These are phyloP conservation scores for Teleiodes luculella DNA, from an alignment of 2,888 invertebrate genomes.

Conservation along the genomic window DNA sequence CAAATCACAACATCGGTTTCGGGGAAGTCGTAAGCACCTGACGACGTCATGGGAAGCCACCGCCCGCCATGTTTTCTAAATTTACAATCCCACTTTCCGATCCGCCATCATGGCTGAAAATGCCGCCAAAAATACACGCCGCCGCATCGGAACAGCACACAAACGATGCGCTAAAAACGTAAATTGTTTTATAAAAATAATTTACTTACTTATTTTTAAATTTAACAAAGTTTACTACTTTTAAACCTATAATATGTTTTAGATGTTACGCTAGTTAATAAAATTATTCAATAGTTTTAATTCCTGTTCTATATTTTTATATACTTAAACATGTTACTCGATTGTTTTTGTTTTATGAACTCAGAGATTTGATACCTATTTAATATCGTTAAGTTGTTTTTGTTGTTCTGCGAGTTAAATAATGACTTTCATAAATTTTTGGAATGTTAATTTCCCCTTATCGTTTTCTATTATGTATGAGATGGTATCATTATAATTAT, in stretches of 20 bases:
- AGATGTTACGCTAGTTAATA: slow-evolving; percentile 20
- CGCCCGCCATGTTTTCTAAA: slow-evolving; percentile 24
- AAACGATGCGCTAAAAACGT: slow-evolving; percentile 40
- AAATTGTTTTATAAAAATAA: slow-evolving; percentile 31
- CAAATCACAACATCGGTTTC: slow-evolving; percentile 17
- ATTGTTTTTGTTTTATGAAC: slow-evolving; percentile 16
- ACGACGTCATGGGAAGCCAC: slow-evolving; percentile 18
- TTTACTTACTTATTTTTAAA: slow-evolving; percentile 13
- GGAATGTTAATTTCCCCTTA: slow-evolving; percentile 47
- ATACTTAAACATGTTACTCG: slow-evolving; percentile 6
- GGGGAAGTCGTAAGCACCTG: slow-evolving; percentile 19
- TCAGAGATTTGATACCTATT: slow-evolving; percentile 13
- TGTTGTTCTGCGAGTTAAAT: slow-evolving; percentile 12
- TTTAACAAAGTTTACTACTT: slow-evolving; percentile 9
- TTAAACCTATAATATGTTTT: slow-evolving; percentile 14
- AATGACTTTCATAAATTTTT: slow-evolving; percentile 26
- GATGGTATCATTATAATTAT: slow-evolving; percentile 50
- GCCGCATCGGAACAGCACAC: slow-evolving; percentile 39
- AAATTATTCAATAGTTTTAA: slow-evolving; percentile 15
- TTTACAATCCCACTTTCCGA: slow-evolving; percentile 31
- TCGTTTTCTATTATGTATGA: slow-evolving; percentile 31
- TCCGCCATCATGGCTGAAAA: slow-evolving; percentile 32
- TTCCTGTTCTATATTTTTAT: slow-evolving; percentile 2
- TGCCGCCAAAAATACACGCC: slow-evolving; percentile 41
- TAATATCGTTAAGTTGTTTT: slow-evolving; percentile 17